Conservation (phyloP, 1,140 invertebrate genomes). For the Aphelenchoides fujianensis region DNA sequence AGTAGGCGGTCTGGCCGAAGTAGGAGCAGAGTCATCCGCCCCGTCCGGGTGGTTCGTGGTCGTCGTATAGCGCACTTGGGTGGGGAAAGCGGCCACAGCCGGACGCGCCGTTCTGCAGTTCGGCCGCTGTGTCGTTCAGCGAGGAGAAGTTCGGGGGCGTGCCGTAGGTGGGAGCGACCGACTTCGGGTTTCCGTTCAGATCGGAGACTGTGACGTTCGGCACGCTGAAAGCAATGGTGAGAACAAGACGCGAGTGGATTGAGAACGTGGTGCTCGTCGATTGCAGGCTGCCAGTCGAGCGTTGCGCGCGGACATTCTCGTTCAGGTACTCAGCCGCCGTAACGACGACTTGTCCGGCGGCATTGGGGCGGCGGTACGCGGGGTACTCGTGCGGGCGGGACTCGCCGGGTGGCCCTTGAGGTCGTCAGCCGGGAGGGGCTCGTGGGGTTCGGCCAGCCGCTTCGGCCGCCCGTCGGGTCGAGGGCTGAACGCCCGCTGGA, state of each 20-base stretch:
- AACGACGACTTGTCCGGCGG: slow-evolving; percentile 27
- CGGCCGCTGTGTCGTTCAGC: slow-evolving; percentile 42
- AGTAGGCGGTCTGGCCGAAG: slow-evolving; percentile 14
- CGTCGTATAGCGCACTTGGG: slow-evolving; percentile 35
- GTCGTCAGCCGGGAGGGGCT: slow-evolving; percentile 25
- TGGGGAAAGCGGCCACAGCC: slow-evolving; percentile 48
- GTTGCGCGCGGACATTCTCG: slow-evolving; percentile 5
- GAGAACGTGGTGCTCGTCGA: too few species aligned
- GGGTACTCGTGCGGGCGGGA: slow-evolving; percentile 5
- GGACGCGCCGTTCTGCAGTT: slow-evolving; percentile 26
- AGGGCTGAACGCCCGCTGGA: slow-evolving; percentile 31
- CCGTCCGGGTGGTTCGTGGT: slow-evolving; percentile 23
- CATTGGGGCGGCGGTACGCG: slow-evolving; percentile 27
- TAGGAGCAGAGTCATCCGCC: slow-evolving; percentile 11
- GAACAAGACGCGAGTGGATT: too few species aligned
- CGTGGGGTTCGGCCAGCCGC: slow-evolving; percentile 43
- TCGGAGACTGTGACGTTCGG: background rate
- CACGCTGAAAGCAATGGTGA: background rate
- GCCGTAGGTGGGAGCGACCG: background rate
- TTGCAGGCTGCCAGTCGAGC: background rate
- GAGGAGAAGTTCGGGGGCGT: slow-evolving; percentile 37
- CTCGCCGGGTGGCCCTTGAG: slow-evolving; percentile 7
- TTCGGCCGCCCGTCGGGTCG: slow-evolving; percentile 44
- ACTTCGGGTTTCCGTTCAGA: too few species aligned
- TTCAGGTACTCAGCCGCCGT: slow-evolving; percentile 37